Conservation (phyloP, 1,140 invertebrate genomes). For the Atta cephalotes region DNA sequence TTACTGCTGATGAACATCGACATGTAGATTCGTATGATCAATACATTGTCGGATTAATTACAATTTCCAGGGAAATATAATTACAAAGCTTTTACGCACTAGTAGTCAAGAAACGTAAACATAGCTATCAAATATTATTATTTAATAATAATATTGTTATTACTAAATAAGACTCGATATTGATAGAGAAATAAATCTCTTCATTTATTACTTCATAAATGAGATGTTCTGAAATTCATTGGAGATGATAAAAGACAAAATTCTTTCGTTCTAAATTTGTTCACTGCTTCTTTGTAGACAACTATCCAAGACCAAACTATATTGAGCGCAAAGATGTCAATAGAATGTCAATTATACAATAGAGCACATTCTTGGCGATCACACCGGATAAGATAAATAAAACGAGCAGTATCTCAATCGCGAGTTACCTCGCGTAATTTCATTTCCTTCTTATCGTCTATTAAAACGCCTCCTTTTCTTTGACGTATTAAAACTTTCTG, state of each 20-base stretch:
- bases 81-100: background rate
- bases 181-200: background rate
- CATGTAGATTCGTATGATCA: background rate
- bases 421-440: conserved; percentile 21
- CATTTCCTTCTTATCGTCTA: conserved; percentile 35
- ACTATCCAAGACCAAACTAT: background rate
- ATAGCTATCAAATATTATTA: background rate
- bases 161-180: background rate
- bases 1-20: conserved; percentile 10
- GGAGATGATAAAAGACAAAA: background rate
- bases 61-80: conserved; percentile 2
- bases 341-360: conserved; percentile 16
- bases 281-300: background rate
- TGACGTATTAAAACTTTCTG: conserved; percentile 25
- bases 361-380: background rate
- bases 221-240: background rate
- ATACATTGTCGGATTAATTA: conserved; percentile 20
- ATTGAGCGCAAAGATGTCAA: background rate
- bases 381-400: conserved; percentile 20
- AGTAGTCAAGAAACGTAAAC: conserved; percentile 13
- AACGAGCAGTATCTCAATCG: background rate
- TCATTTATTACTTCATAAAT: background rate
- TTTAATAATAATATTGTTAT: no score
- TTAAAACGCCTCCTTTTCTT: conserved; percentile 42
- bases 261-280: background rate